A percentile compares a stretch with the other conserved stretches of the same genome.
These are phyloP conservation scores for Pogoniulus pusillus DNA, from an alignment of 2,797 vertebrate species.

Conservation along the genomic window DNA sequence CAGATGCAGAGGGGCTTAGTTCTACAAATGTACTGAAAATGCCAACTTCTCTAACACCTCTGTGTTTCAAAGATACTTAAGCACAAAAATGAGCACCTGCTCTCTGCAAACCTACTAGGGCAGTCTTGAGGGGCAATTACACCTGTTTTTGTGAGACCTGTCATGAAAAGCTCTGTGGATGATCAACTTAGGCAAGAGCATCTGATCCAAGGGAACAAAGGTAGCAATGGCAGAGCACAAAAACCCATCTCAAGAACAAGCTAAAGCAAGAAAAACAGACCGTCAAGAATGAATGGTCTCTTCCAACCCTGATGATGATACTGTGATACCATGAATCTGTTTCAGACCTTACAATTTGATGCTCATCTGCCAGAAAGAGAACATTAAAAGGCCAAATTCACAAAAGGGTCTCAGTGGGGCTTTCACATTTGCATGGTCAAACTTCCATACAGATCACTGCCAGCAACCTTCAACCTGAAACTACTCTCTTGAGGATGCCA, in stretches of 20 bases:
- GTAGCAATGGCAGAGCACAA: neutral
- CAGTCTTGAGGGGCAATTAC: neutral
- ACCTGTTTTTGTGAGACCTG: neutral
- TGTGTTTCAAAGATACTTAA: neutral
- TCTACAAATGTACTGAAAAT: neutral
- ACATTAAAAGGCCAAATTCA: neutral
- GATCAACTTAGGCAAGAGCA: neutral
- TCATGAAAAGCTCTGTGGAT: neutral
- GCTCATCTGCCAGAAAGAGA: neutral
- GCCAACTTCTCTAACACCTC: neutral
- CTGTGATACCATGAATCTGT: too few species aligned
- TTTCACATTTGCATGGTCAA: neutral
- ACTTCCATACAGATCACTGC: neutral
- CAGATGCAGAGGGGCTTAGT: neutral
- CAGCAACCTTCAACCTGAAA: neutral
- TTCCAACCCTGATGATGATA: too few species aligned
- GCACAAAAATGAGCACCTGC: neutral
- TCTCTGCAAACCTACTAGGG: neutral
- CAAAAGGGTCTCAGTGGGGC: neutral
- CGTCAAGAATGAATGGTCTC: neutral
- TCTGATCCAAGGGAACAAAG: neutral
- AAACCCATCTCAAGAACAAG: neutral
- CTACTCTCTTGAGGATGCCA: neutral
- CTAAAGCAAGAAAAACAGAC: constrained; percentile 4
- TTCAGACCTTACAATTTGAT: neutral